Evolutionary conservation across 2,888 invertebrate genomes (phyloP), one percentile per base, ranked within the genome.

Genomic region (Cosmia pyralina): DNA sequence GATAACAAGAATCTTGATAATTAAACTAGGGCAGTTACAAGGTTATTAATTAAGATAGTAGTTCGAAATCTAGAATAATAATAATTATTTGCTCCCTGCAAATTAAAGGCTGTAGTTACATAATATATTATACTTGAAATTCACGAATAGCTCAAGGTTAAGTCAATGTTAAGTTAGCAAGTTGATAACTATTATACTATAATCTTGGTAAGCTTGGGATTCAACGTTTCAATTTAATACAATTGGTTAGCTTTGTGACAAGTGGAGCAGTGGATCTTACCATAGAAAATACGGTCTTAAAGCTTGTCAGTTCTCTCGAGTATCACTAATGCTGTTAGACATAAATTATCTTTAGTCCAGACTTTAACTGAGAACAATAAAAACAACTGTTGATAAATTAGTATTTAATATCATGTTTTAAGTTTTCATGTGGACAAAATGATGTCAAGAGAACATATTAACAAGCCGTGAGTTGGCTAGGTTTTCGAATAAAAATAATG

Each of bases 171-270:
- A 66, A 69, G 34, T 57, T 53, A 57, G 55, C 55, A 64, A 73
- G 63, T 81, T 77, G n/a, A 38, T 4, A 70, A 81, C 77, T 69
- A 73, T 71, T 64, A 68, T 60, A 72, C 69, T 69, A 68, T 69
- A 72, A 72, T 72, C 72, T 72, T 48, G 13, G 48, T 65, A 68
- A 76, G 50, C 50, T 68, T 28, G 34, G 41, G 59, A 65, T 71
- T 75, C 52, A 76, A 62, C 28, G 68, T 76, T 69, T 69, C 53
- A 72, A 80, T 70, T 70, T 76, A 81, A 81, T 71, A 71, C 64
- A 76, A 72, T 77, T 57, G 63, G 53, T 69, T 68, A 38, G 60
- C 65, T 68, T 76, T 72, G 76, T 46, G 59, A 53, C 53, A 48
- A 70, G 58, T 64, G n/a, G 50, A 55, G 34, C n/a, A 38, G 48